Evolutionary conservation across 23 tunicate species (phyloP), one percentile per base, ranked within the genome.

Genomic region (Botrylloides violaceus): DNA sequence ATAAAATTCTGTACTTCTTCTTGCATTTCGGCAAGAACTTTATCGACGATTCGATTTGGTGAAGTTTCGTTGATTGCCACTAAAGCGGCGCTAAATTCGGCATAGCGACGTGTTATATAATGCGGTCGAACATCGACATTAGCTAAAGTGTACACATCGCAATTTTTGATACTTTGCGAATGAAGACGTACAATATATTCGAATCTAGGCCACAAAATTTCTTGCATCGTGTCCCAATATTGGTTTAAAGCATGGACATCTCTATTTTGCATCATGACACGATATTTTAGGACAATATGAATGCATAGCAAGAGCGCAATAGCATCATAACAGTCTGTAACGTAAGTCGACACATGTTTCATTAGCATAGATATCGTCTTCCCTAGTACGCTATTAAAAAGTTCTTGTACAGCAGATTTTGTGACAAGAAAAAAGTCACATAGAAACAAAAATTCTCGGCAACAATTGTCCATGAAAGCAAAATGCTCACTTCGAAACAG

Each of bases 61-160:
- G 36, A 58, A 22, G 65, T 92, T 66, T 92, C 94, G 48, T 92
- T 92, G 65, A 92, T 84, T 48, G 86, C 66, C 23, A 77, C 83
- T 26, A 92, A 64, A 12, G 98, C 98, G 4, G 92, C 83, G 58
- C 92, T 84, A 38, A 84, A 92, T 49, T 92, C 98, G 2, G 98
- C 98, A 58, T 92, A 92, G 23, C 98, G 75, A 0, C 98, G 83
- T 57, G 98, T 92, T 20, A 92, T 92, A 50, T 85, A 84, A 86
- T 84, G 92, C 12, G 98, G 98, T 30, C 98, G 73, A 27, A 82
- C 82, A 47, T 93, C 98, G 23, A 93, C 80, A 25, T 84, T 73
- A 18, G 94, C 83, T 28, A 93, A 81, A 33, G 84, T 55, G 32
- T 86, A 56, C 25, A 93, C 88, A 48, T 93, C 92, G 50, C 98